Percentiles rank a stretch among this genome's conserved stretches.
These are phyloP conservation scores for Tricholauxania praeusta DNA, from an alignment of 2,888 invertebrate genomes.

Conservation along the genomic window DNA sequence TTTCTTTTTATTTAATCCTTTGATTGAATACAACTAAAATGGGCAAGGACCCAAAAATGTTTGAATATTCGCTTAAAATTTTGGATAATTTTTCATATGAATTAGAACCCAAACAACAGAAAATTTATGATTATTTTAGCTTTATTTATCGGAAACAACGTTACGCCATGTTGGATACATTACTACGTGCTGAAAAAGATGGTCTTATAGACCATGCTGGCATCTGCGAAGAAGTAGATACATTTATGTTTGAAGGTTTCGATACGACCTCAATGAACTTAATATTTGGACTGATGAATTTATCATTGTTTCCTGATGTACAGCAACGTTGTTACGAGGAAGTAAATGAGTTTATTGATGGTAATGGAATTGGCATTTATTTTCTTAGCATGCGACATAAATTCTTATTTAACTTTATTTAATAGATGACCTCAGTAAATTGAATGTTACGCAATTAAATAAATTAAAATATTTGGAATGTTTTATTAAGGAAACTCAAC, in stretches of 20 bases:
- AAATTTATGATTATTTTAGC: slow-evolving; percentile 32
- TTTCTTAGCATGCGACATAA: not conserved
- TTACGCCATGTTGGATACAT: slow-evolving; percentile 58
- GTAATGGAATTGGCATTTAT: slow-evolving; percentile 38
- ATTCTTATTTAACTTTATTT: not conserved
- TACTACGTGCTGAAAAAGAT: slow-evolving; percentile 54
- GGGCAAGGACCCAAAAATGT: no score
- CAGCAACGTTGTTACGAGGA: slow-evolving; percentile 58
- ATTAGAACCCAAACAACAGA: no score
- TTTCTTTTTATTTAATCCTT: no score
- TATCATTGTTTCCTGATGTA: slow-evolving; percentile 52
- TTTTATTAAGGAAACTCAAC: slow-evolving; percentile 75
- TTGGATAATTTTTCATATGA: not conserved
- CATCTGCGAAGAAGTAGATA: slow-evolving; percentile 77
- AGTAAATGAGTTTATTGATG: slow-evolving; percentile 53
- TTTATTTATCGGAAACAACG: slow-evolving; percentile 52
- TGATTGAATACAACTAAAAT: no score
- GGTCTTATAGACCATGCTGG: slow-evolving; percentile 64
- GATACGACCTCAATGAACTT: slow-evolving; percentile 56
- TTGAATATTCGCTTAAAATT: no score
- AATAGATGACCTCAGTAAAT: slow-evolving; percentile 46
- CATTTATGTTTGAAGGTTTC: slow-evolving; percentile 71
- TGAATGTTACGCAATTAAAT: slow-evolving; percentile 48
- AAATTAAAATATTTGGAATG: slow-evolving; percentile 70
- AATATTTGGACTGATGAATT: slow-evolving; percentile 57